Base-by-base conservation (phyloP, 2,113 vertebrate species). In the Thunnus thynnus region DNA sequence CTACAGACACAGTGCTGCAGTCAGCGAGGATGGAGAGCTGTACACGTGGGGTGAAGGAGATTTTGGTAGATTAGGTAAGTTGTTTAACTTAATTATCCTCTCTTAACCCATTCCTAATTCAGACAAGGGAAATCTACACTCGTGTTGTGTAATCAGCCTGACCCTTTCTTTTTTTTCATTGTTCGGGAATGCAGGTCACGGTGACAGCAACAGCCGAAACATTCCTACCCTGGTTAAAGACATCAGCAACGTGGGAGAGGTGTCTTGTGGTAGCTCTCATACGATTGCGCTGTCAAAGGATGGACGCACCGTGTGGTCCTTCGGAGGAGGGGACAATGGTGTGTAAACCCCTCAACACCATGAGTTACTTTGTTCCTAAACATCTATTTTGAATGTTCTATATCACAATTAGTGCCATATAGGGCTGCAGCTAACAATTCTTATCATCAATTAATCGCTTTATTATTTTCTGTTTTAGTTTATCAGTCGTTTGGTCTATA, bases 1-100 rank as follows among this genome's bases (percentile, higher is more conserved):
- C 69, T 96, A 96, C 90, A 94, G 96, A 90, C 96, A 96, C 93
- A 96, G 95, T 16, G 94, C 95, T 20, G 95, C 95, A 0, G 95
- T 96, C 84, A 96, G 95, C 9, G 94, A 94, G 70, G 95, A 96
- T 18, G 96, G 96, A 76, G 96, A 96, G 84, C 89, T 96, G 50
- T 96, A 96, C 89, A 96, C 95, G 0, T 96, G 96, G 96, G 96
- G 96, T 0, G 96, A 96, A 86, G 96, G 96, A 69, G 96, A 96
- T 60, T 96, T 96, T 65, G 96, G 96, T 16, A 81, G 95, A 86
- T 89, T 96, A 36, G 95, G 95, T 96, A 62, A 81, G 64, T 71
- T 10, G 20, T 57, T 58, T 12, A 67, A 2, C 7, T 55, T 1
- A 22, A 18, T 14, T 14, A 20, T 27, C 13, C 44, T 52, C 51